Evolutionary conservation across 2,888 invertebrate genomes (phyloP), one percentile per base, ranked within the genome.

Genomic region (Elysia crispata): DNA sequence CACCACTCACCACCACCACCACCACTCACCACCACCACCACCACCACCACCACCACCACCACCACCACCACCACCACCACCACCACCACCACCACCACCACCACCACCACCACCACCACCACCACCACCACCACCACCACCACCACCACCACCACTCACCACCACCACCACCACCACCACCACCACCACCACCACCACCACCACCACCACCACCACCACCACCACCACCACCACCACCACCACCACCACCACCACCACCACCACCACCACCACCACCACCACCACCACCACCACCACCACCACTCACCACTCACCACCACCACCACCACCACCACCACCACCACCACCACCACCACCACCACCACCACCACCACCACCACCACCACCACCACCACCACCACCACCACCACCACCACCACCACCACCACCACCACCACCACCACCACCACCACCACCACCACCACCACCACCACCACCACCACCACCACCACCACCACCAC

Each of bases 211-310:
- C 5, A 3, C 13, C 70, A 33, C 70, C 28, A 13, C 13, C 70
- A 33, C 70, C n/a, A 11, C 23, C 1, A 33, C 41, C 31, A 28
- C 25, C 25, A 70, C 31, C 31, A 28, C 28, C 31, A 30, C 31
- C n/a, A n/a, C n/a, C n/a, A 54, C 54, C 25, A 41, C 41, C 31
- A 73, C 73, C 25, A 41, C 41, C 31, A 73, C 73, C 23, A 41
- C 41, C 54, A 73, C 73, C 25, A 23, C 41, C 25, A 54, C n/a
- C n/a, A n/a, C 28, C 41, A 70, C 70, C 11, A 11, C 28, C 41
- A 70, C 41, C 23, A n/a, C n/a, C 30, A 28, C 67, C 20, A n/a
- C n/a, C n/a, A n/a, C n/a, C n/a, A n/a, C n/a, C n/a, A n/a, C n/a
- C n/a, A n/a, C n/a, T n/a, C n/a, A n/a, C n/a, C n/a, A n/a, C n/a